Evolutionary conservation across 2,888 invertebrate genomes (phyloP).

Genomic region (Thysanoteuthis rhombus): DNA sequence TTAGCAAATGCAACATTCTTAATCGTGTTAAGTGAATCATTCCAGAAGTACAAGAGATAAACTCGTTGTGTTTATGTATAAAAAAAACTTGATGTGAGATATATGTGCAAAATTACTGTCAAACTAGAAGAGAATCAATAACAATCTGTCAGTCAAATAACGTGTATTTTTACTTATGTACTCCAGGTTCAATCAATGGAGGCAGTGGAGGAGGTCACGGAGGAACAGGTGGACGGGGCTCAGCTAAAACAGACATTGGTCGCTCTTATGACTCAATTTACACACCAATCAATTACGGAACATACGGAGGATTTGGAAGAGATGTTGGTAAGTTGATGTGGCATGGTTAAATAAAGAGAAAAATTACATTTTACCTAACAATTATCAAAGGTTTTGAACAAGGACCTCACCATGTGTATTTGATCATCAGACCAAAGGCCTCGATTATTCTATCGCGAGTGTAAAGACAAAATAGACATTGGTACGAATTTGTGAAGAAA

Average conservation of each 20-base stretch:
- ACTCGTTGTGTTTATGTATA: too few species aligned
- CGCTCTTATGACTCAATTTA: slow-evolving; percentile 49
- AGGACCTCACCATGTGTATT: neutral
- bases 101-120: too few species aligned
- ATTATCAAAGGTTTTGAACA: too few species aligned
- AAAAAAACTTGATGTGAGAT: too few species aligned
- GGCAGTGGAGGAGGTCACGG: slow-evolving; percentile 60
- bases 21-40: too few species aligned
- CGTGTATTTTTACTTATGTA: neutral
- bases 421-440: too few species aligned
- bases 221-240: slow-evolving; percentile 55
- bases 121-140: neutral
- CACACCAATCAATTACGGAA: slow-evolving; percentile 45
- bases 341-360: neutral
- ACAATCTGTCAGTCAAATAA: neutral
- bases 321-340: slow-evolving; percentile 43
- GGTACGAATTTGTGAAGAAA: too few species aligned
- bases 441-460: too few species aligned
- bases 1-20: too few species aligned
- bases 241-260: slow-evolving; percentile 43
- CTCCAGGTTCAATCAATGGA: slow-evolving; percentile 45
- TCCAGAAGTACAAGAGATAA: too few species aligned
- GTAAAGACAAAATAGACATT: too few species aligned
- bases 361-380: neutral
- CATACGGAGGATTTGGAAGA: slow-evolving; percentile 49